Conservation (phyloP, 1,140 invertebrate genomes). For the Orussus abietinus region DNA sequence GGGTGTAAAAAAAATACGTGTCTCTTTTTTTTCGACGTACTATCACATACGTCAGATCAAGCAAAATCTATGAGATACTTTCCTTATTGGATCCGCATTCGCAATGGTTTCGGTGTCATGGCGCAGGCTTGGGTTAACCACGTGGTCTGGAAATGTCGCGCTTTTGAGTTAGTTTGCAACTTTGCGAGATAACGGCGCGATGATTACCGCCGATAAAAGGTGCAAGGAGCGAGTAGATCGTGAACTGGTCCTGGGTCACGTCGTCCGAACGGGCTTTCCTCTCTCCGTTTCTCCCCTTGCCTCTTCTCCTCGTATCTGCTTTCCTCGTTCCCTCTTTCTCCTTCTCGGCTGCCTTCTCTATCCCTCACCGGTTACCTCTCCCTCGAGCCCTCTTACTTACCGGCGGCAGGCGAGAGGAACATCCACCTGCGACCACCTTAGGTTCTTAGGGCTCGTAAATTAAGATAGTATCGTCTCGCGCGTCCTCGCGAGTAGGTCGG, state of each 20-base stretch:
- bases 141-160: too few species aligned
- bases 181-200: too few species aligned
- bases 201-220: too few species aligned
- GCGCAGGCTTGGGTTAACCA: too few species aligned
- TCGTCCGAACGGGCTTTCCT: constrained; percentile 18
- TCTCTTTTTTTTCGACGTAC: too few species aligned
- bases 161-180: too few species aligned
- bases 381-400: constrained; percentile 10
- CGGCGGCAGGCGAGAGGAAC: constrained; percentile 33
- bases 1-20: too few species aligned
- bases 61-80: too few species aligned
- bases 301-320: not conserved
- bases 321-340: constrained; percentile 12
- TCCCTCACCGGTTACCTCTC: constrained; percentile 11
- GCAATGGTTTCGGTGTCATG: too few species aligned
- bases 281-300: constrained; percentile 10
- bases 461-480: constrained; percentile 1
- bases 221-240: constrained; percentile 12
- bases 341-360: constrained; percentile 4
- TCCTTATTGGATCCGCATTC: too few species aligned
- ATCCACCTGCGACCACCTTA: constrained; percentile 21
- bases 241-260: constrained; percentile 26
- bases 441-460: constrained; percentile 15
- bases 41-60: too few species aligned
- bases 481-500: constrained; percentile 11